Base-by-base conservation (phyloP, 2,888 invertebrate genomes). In the Cataglyphis rosenhaueri region DNA sequence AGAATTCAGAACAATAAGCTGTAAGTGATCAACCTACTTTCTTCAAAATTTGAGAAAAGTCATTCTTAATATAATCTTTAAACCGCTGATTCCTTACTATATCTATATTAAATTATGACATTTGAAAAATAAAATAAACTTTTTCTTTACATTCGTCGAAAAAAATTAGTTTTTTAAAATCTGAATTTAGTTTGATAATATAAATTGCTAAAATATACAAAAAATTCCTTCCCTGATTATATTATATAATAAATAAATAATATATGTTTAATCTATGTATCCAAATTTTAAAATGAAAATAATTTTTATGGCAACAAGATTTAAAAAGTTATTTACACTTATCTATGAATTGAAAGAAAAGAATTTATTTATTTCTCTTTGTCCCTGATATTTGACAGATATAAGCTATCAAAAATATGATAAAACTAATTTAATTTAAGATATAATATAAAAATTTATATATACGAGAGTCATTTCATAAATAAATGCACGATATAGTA, bases 361-460 rank as follows among this genome's bases (percentile, higher is more conserved):
- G 44, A 44, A 0, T 48, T 1, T 48, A 6, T 5, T n/a, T 48
- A 6, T 48, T 18, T 48, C 8, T n/a, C 48, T 48, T 8, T 8
- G 6, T 8, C 6, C n/a, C 8, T 48, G 1, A 44, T 48, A 6
- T 48, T 8, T 48, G 12, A 48, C n/a, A 48, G 6, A 48, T 48
- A n/a, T 8, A 21, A 21, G 15, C 1, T 48, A 48, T 48, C 2
- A 52, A 18, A 12, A 41, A n/a, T 52, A 52, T 52, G n/a, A 1
- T 52, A n/a, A 52, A 52, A 52, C 48, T 52, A 52, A 52, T 52
- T 52, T 52, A 48, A n/a, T 52, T 52, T n/a, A 52, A 52, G n/a
- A 8, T 15, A 44, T 44, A n/a, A n/a, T 52, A 52, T 6, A 18
- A 44, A 48, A 48, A 48, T 48, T n/a, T 48, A 52, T 8, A 52